A percentile compares a stretch with the other conserved stretches of the same genome.
Conservation (phyloP, 2,888 invertebrate species). For the Lumbricus terrestris region DNA sequence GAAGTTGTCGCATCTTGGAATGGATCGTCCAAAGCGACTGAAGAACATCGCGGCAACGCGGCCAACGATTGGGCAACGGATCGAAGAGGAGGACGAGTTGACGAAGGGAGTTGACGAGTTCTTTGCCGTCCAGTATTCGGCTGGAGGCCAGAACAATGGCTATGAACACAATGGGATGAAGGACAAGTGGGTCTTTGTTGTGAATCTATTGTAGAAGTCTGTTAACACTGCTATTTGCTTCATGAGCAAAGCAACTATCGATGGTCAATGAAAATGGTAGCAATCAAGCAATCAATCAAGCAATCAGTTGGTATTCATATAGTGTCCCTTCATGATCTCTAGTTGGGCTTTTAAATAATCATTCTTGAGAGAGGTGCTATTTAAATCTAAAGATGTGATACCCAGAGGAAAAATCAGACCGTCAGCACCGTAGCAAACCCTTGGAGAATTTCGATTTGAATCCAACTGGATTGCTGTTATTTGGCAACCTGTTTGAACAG, state of each 20-base stretch:
- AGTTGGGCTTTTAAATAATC: too few relatives aligned
- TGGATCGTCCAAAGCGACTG: slow-evolving; percentile 69
- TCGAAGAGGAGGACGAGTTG: slow-evolving; percentile 9
- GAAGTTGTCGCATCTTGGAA: slow-evolving; percentile 80
- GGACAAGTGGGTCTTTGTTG: background rate
- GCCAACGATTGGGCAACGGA: slow-evolving; percentile 62
- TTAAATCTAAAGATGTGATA: too few relatives aligned
- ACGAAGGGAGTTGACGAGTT: background rate
- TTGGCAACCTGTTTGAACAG: background rate
- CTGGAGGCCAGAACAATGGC: background rate
- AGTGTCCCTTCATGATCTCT: too few relatives aligned
- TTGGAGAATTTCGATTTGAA: background rate
- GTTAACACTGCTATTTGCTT: background rate
- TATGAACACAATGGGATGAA: background rate
- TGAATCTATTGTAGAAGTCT: background rate
- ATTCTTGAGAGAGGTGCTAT: too few relatives aligned
- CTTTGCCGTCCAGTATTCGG: background rate
- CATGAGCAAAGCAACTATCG: background rate
- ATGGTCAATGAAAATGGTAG: background rate
- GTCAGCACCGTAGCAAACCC: background rate
- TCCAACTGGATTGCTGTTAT: background rate
- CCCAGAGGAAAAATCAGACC: too few relatives aligned
- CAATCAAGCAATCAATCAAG: too few relatives aligned
- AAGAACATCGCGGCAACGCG: slow-evolving; percentile 87
- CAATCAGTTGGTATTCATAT: too few relatives aligned